Conservation (phyloP, 2,113 vertebrate species). For the Orthonyx spaldingii region DNA sequence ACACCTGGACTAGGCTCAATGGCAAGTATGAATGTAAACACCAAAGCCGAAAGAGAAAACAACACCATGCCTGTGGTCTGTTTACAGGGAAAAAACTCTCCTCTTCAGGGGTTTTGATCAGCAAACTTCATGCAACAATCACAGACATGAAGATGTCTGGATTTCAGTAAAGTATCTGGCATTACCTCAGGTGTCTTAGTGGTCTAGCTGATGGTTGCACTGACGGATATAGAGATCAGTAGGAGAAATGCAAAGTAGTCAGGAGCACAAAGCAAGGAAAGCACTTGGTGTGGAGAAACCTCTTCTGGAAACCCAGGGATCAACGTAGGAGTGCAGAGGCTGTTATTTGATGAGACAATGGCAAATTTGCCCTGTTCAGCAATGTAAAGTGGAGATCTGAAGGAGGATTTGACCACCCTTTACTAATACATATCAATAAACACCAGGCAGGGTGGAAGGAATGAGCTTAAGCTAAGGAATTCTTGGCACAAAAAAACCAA, state of each 20-base stretch:
- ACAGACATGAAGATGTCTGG: background rate
- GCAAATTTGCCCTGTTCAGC: background rate
- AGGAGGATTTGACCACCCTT: background rate
- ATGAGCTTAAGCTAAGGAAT: background rate
- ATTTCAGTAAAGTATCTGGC: background rate
- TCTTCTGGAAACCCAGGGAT: background rate
- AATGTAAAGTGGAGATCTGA: background rate
- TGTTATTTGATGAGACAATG: background rate
- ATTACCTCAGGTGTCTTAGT: background rate
- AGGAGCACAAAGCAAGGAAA: background rate
- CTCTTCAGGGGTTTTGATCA: background rate
- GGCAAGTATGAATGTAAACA: background rate
- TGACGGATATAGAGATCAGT: background rate
- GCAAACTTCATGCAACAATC: background rate
- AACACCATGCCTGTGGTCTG: background rate
- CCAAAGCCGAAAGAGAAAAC: background rate
- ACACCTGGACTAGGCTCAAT: background rate
- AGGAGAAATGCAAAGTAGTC: background rate
- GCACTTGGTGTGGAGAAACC: background rate
- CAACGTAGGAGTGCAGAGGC: rapidly evolving
- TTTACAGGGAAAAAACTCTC: background rate
- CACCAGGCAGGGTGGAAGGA: background rate
- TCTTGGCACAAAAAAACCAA: background rate
- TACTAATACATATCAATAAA: background rate
- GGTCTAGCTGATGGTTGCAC: background rate